Conservation (phyloP, 2,888 invertebrate species). For the Tribolium freemani region DNA sequence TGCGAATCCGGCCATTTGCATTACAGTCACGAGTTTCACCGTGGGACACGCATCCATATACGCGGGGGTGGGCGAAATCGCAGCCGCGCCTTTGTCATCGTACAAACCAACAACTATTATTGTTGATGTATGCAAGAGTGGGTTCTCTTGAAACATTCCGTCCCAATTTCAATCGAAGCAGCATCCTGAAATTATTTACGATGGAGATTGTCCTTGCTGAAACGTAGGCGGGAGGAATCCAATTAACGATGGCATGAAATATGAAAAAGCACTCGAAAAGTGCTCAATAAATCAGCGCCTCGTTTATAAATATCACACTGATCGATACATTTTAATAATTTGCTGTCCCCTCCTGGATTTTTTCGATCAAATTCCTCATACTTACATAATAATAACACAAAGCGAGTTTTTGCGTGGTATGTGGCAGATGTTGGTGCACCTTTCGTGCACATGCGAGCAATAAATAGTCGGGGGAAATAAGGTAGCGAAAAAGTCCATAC, state of each 20-base stretch:
- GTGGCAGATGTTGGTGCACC: conserved; percentile 32
- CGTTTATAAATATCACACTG: conserved; percentile 14
- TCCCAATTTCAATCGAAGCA: conserved; percentile 3
- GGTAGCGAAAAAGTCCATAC: conserved; percentile 15
- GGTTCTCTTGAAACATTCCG: conserved; percentile 28
- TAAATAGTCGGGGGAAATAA: too few relatives aligned
- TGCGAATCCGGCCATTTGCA: conserved; percentile 31
- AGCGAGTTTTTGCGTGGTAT: conserved; percentile 15
- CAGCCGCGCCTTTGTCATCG: conserved; percentile 49
- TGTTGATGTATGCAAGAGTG: conserved; percentile 18
- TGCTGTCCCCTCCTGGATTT: too few relatives aligned
- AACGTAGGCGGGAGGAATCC: conserved; percentile 21
- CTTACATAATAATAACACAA: not conserved
- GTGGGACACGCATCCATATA: conserved; percentile 50
- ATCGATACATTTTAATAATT: conserved; percentile 23
- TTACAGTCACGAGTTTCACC: conserved; percentile 50
- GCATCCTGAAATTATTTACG: conserved; percentile 15
- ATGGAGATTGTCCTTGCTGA: conserved; percentile 19
- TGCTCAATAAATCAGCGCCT: conserved; percentile 30
- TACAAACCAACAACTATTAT: conserved; percentile 32
- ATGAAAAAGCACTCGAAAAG: conserved; percentile 28
- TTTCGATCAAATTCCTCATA: too few relatives aligned
- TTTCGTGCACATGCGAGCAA: conserved; percentile 7
- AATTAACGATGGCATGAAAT: conserved; percentile 33
- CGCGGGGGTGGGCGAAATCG: conserved; percentile 30